Conservation (phyloP, 2,888 invertebrate genomes). For the Nasonovia ribisnigri region DNA sequence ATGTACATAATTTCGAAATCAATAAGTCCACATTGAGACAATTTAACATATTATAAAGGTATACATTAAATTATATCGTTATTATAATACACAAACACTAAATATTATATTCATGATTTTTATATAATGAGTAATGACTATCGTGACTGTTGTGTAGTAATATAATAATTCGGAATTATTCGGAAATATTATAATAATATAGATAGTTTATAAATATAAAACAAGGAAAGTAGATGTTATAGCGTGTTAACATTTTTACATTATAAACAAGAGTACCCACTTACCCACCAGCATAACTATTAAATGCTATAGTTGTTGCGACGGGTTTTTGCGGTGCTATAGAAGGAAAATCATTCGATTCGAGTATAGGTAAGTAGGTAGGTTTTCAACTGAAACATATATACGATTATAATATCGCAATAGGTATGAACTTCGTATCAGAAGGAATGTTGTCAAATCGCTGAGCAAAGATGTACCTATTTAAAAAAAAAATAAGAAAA, state of each 20-base stretch:
- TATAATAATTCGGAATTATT: neutral
- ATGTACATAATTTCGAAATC: neutral
- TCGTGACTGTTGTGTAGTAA: neutral
- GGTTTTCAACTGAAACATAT: neutral
- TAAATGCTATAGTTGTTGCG: neutral
- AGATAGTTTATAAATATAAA: neutral
- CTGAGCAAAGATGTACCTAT: neutral
- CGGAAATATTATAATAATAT: neutral
- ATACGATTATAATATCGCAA: neutral
- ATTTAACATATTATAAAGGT: neutral
- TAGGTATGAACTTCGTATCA: neutral
- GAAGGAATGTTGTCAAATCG: neutral
- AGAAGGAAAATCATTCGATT: neutral
- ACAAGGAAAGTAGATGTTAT: neutral
- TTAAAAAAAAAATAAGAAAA: neutral
- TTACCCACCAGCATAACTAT: neutral
- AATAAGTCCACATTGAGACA: neutral
- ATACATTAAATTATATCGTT: neutral
- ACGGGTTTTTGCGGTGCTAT: neutral
- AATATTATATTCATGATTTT: neutral
- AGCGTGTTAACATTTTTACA: neutral
- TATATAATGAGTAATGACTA: neutral
- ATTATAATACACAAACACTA: neutral
- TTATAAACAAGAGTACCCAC: neutral
- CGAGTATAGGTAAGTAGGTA: neutral